Conservation (phyloP, 1,140 invertebrate genomes). For the Heliconius melpomene region DNA sequence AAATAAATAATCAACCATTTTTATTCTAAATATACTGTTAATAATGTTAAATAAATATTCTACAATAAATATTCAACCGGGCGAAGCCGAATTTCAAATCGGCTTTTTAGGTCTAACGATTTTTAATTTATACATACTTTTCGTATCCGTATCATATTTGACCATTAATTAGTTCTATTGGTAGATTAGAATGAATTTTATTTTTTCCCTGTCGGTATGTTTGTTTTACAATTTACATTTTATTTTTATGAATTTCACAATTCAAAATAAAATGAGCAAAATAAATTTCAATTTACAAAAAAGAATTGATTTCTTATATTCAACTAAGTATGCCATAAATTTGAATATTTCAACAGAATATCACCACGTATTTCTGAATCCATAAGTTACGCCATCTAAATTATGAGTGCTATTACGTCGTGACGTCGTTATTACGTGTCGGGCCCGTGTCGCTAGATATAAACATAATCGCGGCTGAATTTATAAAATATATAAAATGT, state of each 20-base stretch:
- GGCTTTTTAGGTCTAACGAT: too few species aligned
- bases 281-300: background rate
- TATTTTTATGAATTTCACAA: too few species aligned
- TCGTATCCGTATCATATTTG: too few species aligned
- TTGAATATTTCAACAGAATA: conserved; percentile 17
- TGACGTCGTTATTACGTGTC: conserved; percentile 36
- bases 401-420: background rate
- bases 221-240: too few species aligned
- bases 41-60: too few species aligned
- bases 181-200: background rate
- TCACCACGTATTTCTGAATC: conserved; percentile 17
- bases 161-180: background rate
- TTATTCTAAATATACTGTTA: too few species aligned
- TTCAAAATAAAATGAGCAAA: background rate
- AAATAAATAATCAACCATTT: too few species aligned
- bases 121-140: too few species aligned
- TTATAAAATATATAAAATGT: conserved; percentile 43
- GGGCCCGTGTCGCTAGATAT: conserved; percentile 32
- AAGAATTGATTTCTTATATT: background rate
- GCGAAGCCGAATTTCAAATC: too few species aligned
- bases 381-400: conserved; percentile 23
- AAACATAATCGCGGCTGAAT: conserved; percentile 19
- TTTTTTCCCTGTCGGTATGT: too few species aligned
- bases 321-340: background rate
- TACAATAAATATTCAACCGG: too few species aligned